Percentiles rank a stretch among this genome's conserved stretches.
Evolutionary conservation across 2,888 invertebrate genomes (phyloP).

Genomic region (Euzetes globulus): DNA sequence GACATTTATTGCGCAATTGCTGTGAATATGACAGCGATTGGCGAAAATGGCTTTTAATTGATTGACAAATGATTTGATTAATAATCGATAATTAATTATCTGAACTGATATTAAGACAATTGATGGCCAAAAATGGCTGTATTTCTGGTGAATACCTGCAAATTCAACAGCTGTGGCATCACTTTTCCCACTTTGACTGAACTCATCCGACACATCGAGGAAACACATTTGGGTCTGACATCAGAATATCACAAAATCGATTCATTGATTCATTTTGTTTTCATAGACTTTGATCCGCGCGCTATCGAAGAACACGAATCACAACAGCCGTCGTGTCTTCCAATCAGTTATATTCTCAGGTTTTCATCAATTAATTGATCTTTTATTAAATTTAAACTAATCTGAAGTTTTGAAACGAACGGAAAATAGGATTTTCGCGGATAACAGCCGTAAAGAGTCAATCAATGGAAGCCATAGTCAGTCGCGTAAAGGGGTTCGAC

Average conservation of each 20-base stretch:
- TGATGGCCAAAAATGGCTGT: conserved; percentile 60
- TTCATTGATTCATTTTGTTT: background rate
- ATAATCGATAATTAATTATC: background rate
- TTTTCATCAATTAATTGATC: background rate
- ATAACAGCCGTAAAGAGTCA: conserved; percentile 3
- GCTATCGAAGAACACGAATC: conserved; percentile 25
- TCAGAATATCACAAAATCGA: background rate
- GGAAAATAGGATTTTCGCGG: conserved; percentile 7
- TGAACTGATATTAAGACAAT: background rate
- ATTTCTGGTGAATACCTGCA: conserved; percentile 81
- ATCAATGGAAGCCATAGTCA: background rate
- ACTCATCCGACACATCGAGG: conserved; percentile 78
- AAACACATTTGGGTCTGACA: conserved; percentile 66
- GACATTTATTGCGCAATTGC: conserved; percentile 5
- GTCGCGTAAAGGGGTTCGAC: background rate
- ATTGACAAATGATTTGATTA: background rate
- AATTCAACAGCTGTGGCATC: conserved; percentile 76
- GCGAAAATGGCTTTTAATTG: conserved; percentile 27
- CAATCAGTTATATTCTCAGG: conserved; percentile 27
- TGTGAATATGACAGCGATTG: background rate
- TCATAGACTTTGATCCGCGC: conserved; percentile 30
- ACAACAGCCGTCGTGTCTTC: conserved; percentile 30
- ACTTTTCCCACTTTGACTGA: conserved; percentile 71
- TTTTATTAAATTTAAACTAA: too few relatives aligned
- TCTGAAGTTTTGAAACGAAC: too few relatives aligned